phyloP scores from a whole-genome alignment of 2,888 invertebrate genomes.

The Acrobasis repandana region DNA sequence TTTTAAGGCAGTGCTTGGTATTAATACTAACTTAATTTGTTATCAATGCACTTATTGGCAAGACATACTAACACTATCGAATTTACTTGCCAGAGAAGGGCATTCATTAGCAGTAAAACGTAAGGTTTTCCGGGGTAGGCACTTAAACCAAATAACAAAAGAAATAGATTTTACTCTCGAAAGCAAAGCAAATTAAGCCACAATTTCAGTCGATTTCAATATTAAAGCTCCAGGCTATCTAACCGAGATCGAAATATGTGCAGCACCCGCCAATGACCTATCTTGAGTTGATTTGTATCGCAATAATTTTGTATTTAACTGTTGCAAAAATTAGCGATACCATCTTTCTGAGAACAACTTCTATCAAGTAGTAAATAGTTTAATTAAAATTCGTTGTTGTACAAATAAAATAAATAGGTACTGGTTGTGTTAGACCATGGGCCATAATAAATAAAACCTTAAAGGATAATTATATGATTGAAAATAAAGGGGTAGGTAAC shows the following conservation, averaged over 20 bases:
- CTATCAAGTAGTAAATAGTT: too few relatives aligned
- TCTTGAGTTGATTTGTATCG: too few relatives aligned
- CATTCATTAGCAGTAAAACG: constrained; percentile 12
- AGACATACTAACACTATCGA: constrained; percentile 41
- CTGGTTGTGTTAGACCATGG: not conserved
- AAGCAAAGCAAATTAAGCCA: not conserved
- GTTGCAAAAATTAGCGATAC: too few relatives aligned
- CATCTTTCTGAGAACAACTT: too few relatives aligned
- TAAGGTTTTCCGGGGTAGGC: not conserved
- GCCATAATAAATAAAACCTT: not conserved
- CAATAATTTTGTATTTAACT: too few relatives aligned
- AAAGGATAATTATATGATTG: not conserved
- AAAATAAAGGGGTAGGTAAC: not conserved
- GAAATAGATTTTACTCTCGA: not conserved
- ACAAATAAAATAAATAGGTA: too few relatives aligned
- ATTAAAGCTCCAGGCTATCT: not conserved
- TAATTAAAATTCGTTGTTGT: too few relatives aligned
- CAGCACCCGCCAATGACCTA: too few relatives aligned
- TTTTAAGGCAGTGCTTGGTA: constrained; percentile 61
- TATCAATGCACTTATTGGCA: constrained; percentile 50
- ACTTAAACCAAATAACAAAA: not conserved
- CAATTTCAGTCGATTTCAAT: not conserved
- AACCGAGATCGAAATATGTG: not conserved
- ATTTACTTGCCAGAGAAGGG: constrained; percentile 23
- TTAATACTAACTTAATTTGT: constrained; percentile 29